Evolutionary conservation across 2,797 vertebrate species (phyloP).

Genomic region (Carduelis carduelis): DNA sequence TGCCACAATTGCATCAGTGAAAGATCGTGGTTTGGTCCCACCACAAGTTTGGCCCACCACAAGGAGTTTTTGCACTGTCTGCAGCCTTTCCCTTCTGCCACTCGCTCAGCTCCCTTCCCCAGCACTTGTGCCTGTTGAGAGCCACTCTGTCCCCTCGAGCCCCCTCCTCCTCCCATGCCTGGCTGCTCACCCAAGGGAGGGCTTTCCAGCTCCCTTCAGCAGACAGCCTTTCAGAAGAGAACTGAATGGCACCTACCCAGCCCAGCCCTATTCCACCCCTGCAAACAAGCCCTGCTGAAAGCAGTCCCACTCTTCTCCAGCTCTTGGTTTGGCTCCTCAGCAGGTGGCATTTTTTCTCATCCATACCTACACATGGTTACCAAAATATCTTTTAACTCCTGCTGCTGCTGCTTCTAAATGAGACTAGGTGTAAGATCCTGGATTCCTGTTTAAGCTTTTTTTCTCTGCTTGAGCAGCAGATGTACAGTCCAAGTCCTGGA

Average conservation of each 20-base stretch:
- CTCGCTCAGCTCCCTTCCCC: not conserved
- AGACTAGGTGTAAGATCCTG: not conserved
- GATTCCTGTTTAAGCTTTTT: not conserved
- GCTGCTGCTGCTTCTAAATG: not conserved
- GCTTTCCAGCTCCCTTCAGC: not conserved
- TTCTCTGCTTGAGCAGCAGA: not conserved
- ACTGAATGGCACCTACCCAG: not conserved
- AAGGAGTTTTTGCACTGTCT: fast-evolving
- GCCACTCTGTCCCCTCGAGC: not conserved
- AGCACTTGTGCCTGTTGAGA: fast-evolving
- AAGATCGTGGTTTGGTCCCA: not conserved
- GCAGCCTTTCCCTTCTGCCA: not conserved
- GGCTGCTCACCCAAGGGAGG: not conserved
- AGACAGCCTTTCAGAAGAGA: not conserved
- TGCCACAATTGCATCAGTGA: not conserved
- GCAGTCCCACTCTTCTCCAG: not conserved
- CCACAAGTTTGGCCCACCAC: fast-evolving
- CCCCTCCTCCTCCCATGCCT: fast-evolving
- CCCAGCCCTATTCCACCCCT: not conserved
- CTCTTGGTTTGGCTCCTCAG: not conserved
- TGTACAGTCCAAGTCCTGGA: not conserved
- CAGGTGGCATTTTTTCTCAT: not conserved
- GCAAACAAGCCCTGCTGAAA: not conserved
- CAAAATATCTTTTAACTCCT: not conserved
- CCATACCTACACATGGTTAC: not conserved